These are phyloP conservation scores for Tachypleus tridentatus DNA, from an alignment of 1,140 invertebrate genomes.

Conservation along the genomic window DNA sequence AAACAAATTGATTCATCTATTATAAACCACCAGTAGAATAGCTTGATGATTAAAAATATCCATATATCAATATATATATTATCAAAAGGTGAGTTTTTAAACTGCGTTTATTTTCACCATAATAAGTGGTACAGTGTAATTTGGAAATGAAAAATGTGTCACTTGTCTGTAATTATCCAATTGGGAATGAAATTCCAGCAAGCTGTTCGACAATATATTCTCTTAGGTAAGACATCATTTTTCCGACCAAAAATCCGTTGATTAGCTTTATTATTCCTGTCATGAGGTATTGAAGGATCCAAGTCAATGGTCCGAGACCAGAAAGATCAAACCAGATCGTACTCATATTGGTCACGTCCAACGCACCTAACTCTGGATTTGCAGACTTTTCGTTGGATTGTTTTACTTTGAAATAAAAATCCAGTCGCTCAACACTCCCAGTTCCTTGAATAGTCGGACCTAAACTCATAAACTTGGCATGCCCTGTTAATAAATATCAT, in stretches of 20 bases:
- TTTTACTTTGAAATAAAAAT: constrained; percentile 15
- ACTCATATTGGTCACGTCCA: constrained; percentile 13
- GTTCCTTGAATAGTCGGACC: constrained; percentile 7
- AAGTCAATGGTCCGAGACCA: constrained; percentile 17
- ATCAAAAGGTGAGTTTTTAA: too few species aligned
- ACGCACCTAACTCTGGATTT: constrained; percentile 9
- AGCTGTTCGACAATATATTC: constrained; percentile 11
- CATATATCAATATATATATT: too few species aligned
- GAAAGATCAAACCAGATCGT: constrained; percentile 19
- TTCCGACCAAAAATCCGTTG: constrained; percentile 15
- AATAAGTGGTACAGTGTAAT: too few species aligned
- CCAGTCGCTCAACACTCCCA: constrained; percentile 12
- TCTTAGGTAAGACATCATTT: constrained; percentile 1
- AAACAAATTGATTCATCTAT: too few species aligned
- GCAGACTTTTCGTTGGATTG: constrained; percentile 12
- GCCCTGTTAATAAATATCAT: constrained; percentile 2
- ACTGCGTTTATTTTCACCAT: too few species aligned
- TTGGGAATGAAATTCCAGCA: constrained; percentile 12
- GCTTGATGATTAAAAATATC: too few species aligned
- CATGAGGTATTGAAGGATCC: constrained; percentile 16
- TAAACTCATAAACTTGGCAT: constrained; percentile 17
- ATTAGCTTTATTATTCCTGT: constrained; percentile 16
- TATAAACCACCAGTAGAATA: too few species aligned
- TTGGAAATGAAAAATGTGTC: too few species aligned
- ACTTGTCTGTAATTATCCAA: not conserved